Evolutionary conservation across 2,797 vertebrate species (phyloP).

Genomic region (Xiphorhynchus erythropygius): DNA sequence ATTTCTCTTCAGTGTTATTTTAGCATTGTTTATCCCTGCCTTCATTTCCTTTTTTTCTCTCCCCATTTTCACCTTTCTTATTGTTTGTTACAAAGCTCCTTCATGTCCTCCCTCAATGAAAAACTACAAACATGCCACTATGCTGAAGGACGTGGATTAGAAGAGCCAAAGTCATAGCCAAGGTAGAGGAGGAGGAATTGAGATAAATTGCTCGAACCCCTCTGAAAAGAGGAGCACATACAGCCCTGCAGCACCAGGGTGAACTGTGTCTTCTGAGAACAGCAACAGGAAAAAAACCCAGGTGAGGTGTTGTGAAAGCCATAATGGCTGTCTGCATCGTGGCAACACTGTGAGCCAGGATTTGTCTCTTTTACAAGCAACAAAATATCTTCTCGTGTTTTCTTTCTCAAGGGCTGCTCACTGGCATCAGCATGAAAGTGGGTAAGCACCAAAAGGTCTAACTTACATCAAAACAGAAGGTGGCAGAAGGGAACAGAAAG

Average conservation of each 20-base stretch:
- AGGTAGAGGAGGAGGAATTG: neutral
- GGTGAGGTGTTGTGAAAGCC: neutral
- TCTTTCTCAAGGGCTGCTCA: neutral
- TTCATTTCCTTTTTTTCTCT: neutral
- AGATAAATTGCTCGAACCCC: neutral
- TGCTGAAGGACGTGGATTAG: neutral
- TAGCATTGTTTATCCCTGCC: neutral
- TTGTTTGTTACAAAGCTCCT: neutral
- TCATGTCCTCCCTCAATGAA: neutral
- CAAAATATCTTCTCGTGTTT: neutral
- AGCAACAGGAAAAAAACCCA: neutral
- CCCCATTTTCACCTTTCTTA: neutral
- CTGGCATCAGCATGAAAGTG: neutral
- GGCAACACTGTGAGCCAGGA: neutral
- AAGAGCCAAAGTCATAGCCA: neutral
- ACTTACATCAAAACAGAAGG: neutral
- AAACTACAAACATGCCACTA: neutral
- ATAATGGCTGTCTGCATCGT: neutral
- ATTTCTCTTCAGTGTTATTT: neutral
- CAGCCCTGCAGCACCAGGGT: neutral
- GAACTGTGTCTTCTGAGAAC: neutral
- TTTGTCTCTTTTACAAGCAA: neutral
- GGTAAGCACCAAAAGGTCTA: neutral
- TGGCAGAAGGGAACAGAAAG: neutral
- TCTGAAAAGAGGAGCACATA: neutral